Percentiles rank a stretch among this genome's conserved stretches.
These are phyloP conservation scores for Trichonephila clavipes DNA, from an alignment of 1,140 invertebrate species.

Conservation along the genomic window DNA sequence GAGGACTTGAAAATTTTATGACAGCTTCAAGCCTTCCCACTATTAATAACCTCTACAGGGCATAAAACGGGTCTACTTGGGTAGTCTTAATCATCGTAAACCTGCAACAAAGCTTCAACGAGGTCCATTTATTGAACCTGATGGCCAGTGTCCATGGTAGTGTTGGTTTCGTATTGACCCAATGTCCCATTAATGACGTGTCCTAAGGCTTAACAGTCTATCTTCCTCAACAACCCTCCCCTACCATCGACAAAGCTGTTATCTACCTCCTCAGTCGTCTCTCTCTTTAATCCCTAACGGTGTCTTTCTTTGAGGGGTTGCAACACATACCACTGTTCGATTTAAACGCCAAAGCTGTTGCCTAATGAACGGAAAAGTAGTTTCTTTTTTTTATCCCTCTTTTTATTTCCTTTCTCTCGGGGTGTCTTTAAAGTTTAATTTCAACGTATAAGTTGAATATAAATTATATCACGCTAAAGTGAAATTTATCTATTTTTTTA, in stretches of 20 bases:
- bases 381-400: not conserved
- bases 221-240: slow-evolving; percentile 29
- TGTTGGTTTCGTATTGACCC: slow-evolving; percentile 63
- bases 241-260: slow-evolving; percentile 53
- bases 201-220: slow-evolving; percentile 66
- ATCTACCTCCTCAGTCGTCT: slow-evolving; percentile 31
- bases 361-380: not conserved
- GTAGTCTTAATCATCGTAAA: slow-evolving; percentile 69
- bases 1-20: slow-evolving; percentile 37
- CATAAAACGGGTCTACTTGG: slow-evolving; percentile 49
- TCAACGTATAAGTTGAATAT: not conserved
- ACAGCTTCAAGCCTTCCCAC: slow-evolving; percentile 32
- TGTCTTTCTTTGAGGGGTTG: slow-evolving; percentile 32
- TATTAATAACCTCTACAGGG: slow-evolving; percentile 54
- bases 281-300: slow-evolving; percentile 43
- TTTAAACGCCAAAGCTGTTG: slow-evolving; percentile 11
- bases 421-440: not conserved
- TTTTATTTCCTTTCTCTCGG: not conserved
- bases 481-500: not conserved
- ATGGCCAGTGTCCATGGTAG: slow-evolving; percentile 66
- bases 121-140: slow-evolving; percentile 60
- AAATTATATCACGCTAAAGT: not conserved
- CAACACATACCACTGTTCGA: not conserved
- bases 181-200: slow-evolving; percentile 69
- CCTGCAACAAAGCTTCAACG: slow-evolving; percentile 60